Percentiles rank a stretch among this genome's conserved stretches.
Conservation (phyloP, 2,797 vertebrate species). For the Trichosurus vulpecula region DNA sequence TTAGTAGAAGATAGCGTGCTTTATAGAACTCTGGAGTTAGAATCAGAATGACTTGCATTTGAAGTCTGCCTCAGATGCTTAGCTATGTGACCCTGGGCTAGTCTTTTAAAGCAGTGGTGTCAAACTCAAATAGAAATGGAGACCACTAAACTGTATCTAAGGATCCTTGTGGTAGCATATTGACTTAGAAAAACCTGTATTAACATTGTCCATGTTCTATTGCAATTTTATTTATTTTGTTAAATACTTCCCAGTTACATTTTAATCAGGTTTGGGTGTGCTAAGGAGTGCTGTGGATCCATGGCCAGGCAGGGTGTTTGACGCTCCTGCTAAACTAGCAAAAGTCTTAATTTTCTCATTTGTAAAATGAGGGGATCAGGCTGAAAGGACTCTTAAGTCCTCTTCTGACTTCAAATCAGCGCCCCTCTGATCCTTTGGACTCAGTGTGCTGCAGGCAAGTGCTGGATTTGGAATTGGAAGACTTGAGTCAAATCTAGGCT, state of each 20-base stretch:
- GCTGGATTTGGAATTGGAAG: neutral
- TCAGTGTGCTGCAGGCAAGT: neutral
- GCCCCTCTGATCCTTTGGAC: neutral
- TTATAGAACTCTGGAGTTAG: neutral
- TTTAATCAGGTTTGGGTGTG: neutral
- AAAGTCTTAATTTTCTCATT: neutral
- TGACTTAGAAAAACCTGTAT: neutral
- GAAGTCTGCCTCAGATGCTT: neutral
- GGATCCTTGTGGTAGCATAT: neutral
- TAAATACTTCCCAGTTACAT: neutral
- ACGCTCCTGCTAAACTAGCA: neutral
- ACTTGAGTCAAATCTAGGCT: neutral
- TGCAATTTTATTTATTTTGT: neutral
- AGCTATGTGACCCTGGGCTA: neutral
- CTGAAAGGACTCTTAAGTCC: neutral
- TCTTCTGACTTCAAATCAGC: neutral
- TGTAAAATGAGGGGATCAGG: neutral
- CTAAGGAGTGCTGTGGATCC: neutral
- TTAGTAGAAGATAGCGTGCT: neutral
- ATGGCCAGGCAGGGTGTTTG: neutral
- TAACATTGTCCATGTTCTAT: neutral
- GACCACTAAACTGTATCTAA: neutral
- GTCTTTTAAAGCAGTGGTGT: neutral
- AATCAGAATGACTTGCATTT: neutral
- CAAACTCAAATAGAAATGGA: neutral